Percentiles rank a stretch among this genome's conserved stretches.
These are phyloP conservation scores for Coptotermes formosanus DNA, from an alignment of 1,140 invertebrate genomes.

Conservation along the genomic window DNA sequence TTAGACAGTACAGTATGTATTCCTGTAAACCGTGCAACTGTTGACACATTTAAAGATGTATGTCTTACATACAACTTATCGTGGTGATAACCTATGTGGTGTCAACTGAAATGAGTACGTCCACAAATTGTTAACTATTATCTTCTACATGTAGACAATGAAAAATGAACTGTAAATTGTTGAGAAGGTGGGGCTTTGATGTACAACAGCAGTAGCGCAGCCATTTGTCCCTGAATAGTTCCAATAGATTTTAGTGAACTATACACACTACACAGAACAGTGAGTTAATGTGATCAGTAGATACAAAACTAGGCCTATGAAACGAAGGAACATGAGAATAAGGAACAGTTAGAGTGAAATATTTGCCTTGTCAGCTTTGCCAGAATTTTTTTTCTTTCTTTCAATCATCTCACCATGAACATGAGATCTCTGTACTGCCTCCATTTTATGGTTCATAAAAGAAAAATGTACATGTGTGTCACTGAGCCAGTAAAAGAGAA, in stretches of 20 bases:
- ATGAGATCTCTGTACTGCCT: slow-evolving; percentile 22
- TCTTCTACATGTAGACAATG: neutral
- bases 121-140: too few relatives aligned
- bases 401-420: neutral
- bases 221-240: slow-evolving; percentile 23
- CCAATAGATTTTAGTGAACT: neutral
- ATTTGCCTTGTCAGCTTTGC: slow-evolving; percentile 27
- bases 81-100: too few relatives aligned
- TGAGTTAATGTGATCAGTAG: slow-evolving; percentile 25
- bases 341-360: slow-evolving; percentile 20
- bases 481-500: neutral
- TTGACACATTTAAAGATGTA: too few relatives aligned
- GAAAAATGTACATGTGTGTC: neutral
- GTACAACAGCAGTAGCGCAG: neutral
- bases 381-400: slow-evolving; percentile 20
- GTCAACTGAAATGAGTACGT: too few relatives aligned
- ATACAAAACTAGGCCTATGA: neutral
- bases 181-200: neutral
- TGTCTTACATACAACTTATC: too few relatives aligned
- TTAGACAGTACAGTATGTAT: too few relatives aligned
- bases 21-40: too few relatives aligned
- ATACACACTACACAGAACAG: neutral
- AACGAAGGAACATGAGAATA: neutral
- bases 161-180: neutral
- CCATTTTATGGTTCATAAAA: neutral